Conservation (phyloP, 2,888 invertebrate species). For the Caenorhabditis zanzibari region DNA sequence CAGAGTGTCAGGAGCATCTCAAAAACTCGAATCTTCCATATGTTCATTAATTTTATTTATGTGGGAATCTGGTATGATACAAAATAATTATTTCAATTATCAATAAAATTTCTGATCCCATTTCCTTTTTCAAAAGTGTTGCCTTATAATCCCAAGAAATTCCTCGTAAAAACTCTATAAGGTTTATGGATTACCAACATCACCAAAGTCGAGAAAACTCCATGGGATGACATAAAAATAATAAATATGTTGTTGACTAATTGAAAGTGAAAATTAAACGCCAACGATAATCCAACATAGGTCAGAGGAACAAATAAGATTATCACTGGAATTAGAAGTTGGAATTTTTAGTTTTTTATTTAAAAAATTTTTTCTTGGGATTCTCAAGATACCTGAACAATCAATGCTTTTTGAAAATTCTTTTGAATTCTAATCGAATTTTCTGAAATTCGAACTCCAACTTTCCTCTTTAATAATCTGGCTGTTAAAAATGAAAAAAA, state of each 20-base stretch:
- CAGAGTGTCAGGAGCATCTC: slow-evolving; percentile 72
- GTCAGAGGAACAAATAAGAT: neutral
- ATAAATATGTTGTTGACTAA: neutral
- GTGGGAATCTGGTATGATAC: no score
- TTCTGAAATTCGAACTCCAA: neutral
- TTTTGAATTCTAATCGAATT: neutral
- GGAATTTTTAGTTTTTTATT: no score
- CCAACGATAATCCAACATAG: neutral
- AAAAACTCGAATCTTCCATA: slow-evolving; percentile 70
- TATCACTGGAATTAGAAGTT: neutral
- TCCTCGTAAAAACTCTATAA: no score
- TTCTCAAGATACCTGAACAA: neutral
- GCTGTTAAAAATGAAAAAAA: no score
- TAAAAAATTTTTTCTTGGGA: no score
- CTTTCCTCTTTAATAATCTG: no score
- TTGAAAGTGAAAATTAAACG: neutral
- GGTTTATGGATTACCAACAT: neutral
- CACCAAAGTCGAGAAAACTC: neutral
- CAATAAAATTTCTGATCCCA: no score
- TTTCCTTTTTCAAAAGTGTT: no score
- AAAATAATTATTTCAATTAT: no score
- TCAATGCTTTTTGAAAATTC: slow-evolving; percentile 1
- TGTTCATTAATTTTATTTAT: slow-evolving; percentile 27
- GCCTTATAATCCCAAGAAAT: no score
- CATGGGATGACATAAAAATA: neutral